Evolutionary conservation across 2,113 vertebrate species (phyloP), one percentile per base, ranked within the genome.

Genomic region (Psephotus haematonotus): DNA sequence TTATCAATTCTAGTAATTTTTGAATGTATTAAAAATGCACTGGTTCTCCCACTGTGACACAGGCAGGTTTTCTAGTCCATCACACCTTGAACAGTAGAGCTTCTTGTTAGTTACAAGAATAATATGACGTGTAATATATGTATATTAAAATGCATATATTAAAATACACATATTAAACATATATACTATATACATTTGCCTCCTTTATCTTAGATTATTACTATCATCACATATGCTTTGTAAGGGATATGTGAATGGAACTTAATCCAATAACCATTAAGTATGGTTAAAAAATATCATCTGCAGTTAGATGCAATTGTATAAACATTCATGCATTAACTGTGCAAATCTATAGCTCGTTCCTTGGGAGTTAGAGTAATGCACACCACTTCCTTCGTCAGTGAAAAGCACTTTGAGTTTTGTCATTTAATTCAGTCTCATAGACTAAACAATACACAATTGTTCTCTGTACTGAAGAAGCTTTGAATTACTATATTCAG

Each of bases 401-500:
- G 19, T 78, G 85, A 88, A 88, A 79, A 78, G 50, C 31, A 80
- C n/a, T 83, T 83, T 72, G 35, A 57, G 15, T 47, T 70, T 70
- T 50, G n/a, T 76, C 37, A 76, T 50, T 94, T 75, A 90, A 90
- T 39, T 37, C 29, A 88, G 14, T 37, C 47, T 70, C 67, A 82
- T 44, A 80, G 35, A 47, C n/a, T 82, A 23, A 94, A 93, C 37
- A 95, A 82, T 44, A 80, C 2, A 2, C 29, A 20, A 46, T 90
- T 87, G 24, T 92, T 80, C 39, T 83, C 67, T 57, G 9, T 49
- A 82, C 62, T 93, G 63, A 96, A 83, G 17, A 94, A 46, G 43
- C 47, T 90, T 72, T 93, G 90, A 93, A 84, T 94, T 55, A 23
- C 82, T 82, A 4, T 70, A 90, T 94, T 93, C 53, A 93, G 78